phyloP scores from a whole-genome alignment of 2,797 vertebrate genomes.

The Enteromius treurensis region DNA sequence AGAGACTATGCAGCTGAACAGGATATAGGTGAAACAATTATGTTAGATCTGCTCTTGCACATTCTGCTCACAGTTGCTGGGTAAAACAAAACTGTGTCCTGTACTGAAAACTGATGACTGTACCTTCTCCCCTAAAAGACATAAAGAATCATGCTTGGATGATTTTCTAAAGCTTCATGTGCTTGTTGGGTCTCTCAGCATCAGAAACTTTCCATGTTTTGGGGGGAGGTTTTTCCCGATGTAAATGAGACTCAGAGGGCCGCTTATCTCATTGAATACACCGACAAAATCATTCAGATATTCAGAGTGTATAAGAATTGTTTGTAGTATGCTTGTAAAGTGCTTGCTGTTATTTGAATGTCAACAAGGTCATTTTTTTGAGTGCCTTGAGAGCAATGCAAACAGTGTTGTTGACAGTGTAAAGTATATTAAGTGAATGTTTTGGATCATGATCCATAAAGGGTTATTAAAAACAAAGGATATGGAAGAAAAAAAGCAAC shows the following conservation, averaged over 20 bases:
- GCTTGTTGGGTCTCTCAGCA: not conserved
- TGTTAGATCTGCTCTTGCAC: constrained; percentile 55
- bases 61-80: not conserved
- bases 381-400: not conserved
- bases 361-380: constrained; percentile 8
- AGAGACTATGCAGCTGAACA: constrained; percentile 78
- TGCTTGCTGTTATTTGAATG: not conserved
- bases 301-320: not conserved
- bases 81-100: not conserved
- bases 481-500: not conserved
- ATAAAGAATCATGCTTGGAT: not conserved
- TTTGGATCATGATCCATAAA: not conserved
- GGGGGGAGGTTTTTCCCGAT: not conserved
- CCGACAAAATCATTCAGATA: not conserved
- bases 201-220: not conserved
- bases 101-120: not conserved
- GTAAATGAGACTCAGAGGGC: not conserved
- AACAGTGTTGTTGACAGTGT: constrained; percentile 6
- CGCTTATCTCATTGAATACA: not conserved
- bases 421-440: not conserved
- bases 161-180: not conserved
- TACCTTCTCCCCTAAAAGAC: not conserved
- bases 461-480: not conserved
- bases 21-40: constrained; percentile 75
- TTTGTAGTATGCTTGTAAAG: constrained; percentile 14